Evolutionary conservation across 2,888 invertebrate genomes (phyloP).

Genomic region (Mayetiola destructor): DNA sequence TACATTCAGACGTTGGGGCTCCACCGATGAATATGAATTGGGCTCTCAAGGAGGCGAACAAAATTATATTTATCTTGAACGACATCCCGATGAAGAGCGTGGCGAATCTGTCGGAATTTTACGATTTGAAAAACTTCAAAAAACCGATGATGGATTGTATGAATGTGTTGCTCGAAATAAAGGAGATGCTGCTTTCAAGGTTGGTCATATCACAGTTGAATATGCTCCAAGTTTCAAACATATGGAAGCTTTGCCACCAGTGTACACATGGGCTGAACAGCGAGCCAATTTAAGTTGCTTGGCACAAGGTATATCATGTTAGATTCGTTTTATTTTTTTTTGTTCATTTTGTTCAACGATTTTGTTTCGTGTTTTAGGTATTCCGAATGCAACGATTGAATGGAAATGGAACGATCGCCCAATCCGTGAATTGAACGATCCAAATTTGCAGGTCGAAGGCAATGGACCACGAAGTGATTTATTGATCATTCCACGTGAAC

Average conservation of each 20-base stretch:
- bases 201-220: slow-evolving; percentile 70
- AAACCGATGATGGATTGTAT: slow-evolving; percentile 75
- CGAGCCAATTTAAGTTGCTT: slow-evolving; percentile 75
- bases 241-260: slow-evolving; percentile 51
- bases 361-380: slow-evolving; percentile 22
- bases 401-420: slow-evolving; percentile 54
- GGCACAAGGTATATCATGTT: slow-evolving; percentile 47
- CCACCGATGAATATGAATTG: slow-evolving; percentile 44
- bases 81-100: slow-evolving; percentile 38
- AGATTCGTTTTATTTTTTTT: not conserved
- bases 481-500: slow-evolving; percentile 51
- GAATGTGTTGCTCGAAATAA: slow-evolving; percentile 71
- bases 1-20: slow-evolving; percentile 60
- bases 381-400: slow-evolving; percentile 83
- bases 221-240: slow-evolving; percentile 67
- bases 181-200: slow-evolving; percentile 58
- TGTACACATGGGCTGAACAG: slow-evolving; percentile 70
- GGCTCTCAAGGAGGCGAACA: slow-evolving; percentile 52
- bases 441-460: slow-evolving; percentile 45
- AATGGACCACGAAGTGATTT: slow-evolving; percentile 59
- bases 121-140: slow-evolving; percentile 47
- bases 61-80: slow-evolving; percentile 46
- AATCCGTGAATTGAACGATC: slow-evolving; percentile 38
- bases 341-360: not conserved
- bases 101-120: slow-evolving; percentile 51